Evolutionary conservation across 2,113 vertebrate genomes (phyloP).

Genomic region (Hemiprocne comata): DNA sequence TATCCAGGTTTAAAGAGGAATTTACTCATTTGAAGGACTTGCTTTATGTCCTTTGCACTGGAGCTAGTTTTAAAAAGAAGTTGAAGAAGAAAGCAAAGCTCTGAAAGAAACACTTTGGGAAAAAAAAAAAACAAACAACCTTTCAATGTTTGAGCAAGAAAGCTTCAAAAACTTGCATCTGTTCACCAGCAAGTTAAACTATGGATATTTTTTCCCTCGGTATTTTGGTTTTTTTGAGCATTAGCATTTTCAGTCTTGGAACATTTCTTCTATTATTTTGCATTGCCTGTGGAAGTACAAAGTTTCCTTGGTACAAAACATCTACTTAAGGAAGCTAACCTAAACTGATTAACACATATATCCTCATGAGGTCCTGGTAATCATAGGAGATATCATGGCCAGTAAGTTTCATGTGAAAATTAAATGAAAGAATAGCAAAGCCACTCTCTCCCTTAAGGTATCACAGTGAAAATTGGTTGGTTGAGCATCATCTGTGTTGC

Average conservation of each 20-base stretch:
- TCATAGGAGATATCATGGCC: not conserved
- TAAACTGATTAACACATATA: not conserved
- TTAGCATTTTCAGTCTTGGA: not conserved
- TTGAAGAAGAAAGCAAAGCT: constrained; percentile 12
- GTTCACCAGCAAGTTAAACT: not conserved
- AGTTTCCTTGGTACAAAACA: not conserved
- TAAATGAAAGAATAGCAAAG: not conserved
- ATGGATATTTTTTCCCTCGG: not conserved
- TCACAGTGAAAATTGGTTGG: not conserved
- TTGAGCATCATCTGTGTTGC: not conserved
- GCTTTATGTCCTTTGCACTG: not conserved
- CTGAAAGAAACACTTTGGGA: not conserved
- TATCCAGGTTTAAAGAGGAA: not conserved
- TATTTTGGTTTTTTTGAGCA: not conserved
- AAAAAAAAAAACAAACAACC: not conserved
- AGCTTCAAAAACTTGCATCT: constrained; percentile 28
- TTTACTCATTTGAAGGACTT: constrained; percentile 6
- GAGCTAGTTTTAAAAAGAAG: not conserved
- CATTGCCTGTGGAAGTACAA: not conserved
- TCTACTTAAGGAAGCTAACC: not conserved
- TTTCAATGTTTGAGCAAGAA: not conserved
- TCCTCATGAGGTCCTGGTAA: not conserved
- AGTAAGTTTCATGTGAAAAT: not conserved
- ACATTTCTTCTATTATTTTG: not conserved
- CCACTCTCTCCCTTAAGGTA: not conserved